Evolutionary conservation across 2,797 vertebrate genomes (phyloP), one percentile per base, ranked within the genome.

Genomic region (Malurus splendens): DNA sequence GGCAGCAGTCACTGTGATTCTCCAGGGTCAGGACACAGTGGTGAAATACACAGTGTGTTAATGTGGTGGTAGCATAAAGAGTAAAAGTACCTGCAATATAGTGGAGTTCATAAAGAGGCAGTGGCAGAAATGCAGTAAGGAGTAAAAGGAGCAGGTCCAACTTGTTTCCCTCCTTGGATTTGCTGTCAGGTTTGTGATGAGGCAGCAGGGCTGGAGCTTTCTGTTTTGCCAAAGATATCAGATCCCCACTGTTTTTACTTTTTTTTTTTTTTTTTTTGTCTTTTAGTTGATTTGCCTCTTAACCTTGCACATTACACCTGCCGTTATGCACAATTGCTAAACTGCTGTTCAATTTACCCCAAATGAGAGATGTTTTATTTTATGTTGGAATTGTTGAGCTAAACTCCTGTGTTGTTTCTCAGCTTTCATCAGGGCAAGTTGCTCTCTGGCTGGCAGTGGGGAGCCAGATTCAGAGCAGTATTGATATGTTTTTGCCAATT

Each of bases 151-250:
- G 45, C 2, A 2, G n/a, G 23, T 28, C 30, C 39, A 77, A 4
- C 59, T 89, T 87, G 23, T 89, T 89, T 42, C 11, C 65, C 33
- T 64, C 80, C 62, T 92, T 60, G 86, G 72, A 77, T 92, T 90
- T 94, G 71, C 76, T 86, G 52, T 77, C n/a, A 64, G 47, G 55
- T 50, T 33, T 84, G 44, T 56, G 39, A 30, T 68, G 90, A 70
- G 84, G 67, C 33, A 75, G n/a, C 44, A 42, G 44, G 39, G 48
- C 74, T 86, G 52, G 44, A 84, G 64, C 27, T 70, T 38, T 23
- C 32, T 30, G 30, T 51, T 87, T 79, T 78, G 36, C 12, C 28
- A 38, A 51, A 70, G 65, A 38, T 48, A 64, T 39, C 27, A 72
- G 36, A 71, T 90, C 51, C 51, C 39, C 41, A 24, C 72, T 74